phyloP scores from a whole-genome alignment of 2,113 vertebrate genomes.

The Pteropus alecto region DNA sequence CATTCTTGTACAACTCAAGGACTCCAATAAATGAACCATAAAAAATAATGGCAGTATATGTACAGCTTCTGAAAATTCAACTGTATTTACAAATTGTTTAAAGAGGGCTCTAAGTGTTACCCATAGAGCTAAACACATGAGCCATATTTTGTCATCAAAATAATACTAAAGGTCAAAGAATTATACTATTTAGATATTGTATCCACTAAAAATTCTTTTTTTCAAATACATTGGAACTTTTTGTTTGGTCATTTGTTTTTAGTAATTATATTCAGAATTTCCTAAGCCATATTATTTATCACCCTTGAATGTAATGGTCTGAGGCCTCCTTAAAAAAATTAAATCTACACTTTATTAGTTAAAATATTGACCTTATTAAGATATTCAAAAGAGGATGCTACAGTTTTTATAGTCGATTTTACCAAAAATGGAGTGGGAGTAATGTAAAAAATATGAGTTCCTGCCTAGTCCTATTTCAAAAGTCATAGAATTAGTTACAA shows the following conservation, averaged over 20 bases:
- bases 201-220: neutral
- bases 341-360: neutral
- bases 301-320: neutral
- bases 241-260: neutral
- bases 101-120: neutral
- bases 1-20: neutral
- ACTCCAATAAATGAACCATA: neutral
- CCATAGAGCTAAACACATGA: neutral
- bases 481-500: neutral
- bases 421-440: neutral
- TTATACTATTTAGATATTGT: neutral
- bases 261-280: neutral
- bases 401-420: neutral
- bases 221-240: neutral
- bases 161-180: neutral
- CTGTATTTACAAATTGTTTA: neutral
- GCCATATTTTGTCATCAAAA: neutral
- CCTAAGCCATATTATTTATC: neutral
- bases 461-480: neutral
- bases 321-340: neutral
- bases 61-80: neutral
- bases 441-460: neutral
- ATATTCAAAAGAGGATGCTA: neutral
- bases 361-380: neutral
- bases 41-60: neutral